Evolutionary conservation across 1,140 invertebrate species (phyloP), one percentile per base, ranked within the genome.

Genomic region (Eupristina koningsbergeri): DNA sequence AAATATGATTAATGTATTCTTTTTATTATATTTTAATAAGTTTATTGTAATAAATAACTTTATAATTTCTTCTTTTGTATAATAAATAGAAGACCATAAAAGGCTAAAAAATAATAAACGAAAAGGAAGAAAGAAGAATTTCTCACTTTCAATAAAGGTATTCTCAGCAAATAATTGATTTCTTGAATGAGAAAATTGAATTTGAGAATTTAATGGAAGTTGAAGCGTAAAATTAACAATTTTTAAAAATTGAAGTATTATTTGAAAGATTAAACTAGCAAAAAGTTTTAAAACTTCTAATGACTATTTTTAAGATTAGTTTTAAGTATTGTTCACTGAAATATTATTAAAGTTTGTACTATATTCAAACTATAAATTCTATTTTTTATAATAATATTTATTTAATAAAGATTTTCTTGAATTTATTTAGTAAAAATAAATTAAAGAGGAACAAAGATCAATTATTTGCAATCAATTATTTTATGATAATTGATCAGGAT

Each of bases 131-230:
- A n/a, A 47, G 83, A 63, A 71, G 67, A 50, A 41, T 80, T 73
- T 39, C 69, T 34, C 67, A 73, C 79, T 50, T 71, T 19, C 50
- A 73, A 80, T 73, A 73, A 73, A 69, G 67, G 74, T 73, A 36
- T 73, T 81, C 41, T 81, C 69, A 74, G 50, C 26, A 34, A 15
- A 50, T 73, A 81, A 81, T 81, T 81, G 79, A 81, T 81, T 81
- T 73, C 79, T 73, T 47, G 67, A 69, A 39, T 31, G 79, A 73
- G 79, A 17, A 81, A 81, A 81, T 81, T 81, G 67, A 81, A 81
- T 80, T 73, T 80, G 67, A n/a, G 79, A 80, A 80, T 81, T 81
- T 81, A 81, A 31, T 26, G 26, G 61, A 19, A 73, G 79, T 73
- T 58, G 64, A 73, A 69, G 45, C 79, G 67, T 53, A 58, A 81